Conservation (phyloP, 2,797 vertebrate species). For the Amblyraja radiata region DNA sequence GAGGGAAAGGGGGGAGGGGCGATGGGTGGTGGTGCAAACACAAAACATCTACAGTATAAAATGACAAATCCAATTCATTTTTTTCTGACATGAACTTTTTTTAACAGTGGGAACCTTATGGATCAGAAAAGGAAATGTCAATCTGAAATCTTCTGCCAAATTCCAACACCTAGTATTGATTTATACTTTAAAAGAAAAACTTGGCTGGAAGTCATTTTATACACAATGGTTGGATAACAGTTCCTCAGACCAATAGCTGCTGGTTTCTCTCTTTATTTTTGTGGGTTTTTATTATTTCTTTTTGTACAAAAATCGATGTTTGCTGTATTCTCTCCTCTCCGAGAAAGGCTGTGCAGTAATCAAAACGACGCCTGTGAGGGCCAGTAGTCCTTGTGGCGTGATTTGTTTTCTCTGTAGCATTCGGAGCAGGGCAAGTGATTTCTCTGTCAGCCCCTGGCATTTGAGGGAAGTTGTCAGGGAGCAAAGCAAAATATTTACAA, state of each 20-base stretch:
- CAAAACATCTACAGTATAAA: background rate
- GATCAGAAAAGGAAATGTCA: slow-evolving; percentile 19
- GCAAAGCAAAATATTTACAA: background rate
- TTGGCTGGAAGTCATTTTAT: slow-evolving; percentile 72
- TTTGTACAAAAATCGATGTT: slow-evolving; percentile 68
- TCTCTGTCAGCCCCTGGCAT: too few species aligned
- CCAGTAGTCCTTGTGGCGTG: background rate
- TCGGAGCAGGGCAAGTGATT: background rate
- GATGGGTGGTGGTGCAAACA: background rate
- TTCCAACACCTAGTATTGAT: slow-evolving; percentile 22
- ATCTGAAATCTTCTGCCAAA: slow-evolving; percentile 24
- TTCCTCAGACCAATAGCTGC: slow-evolving; percentile 91
- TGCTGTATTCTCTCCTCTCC: slow-evolving; percentile 52
- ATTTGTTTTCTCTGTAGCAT: background rate
- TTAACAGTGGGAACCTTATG: background rate
- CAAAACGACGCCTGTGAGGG: background rate
- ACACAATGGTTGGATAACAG: slow-evolving; percentile 61
- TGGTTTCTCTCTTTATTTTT: slow-evolving; percentile 72
- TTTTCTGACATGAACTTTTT: slow-evolving; percentile 4
- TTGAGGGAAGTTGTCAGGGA: background rate
- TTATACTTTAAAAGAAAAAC: slow-evolving; percentile 40
- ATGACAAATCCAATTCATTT: background rate
- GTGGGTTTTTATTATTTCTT: slow-evolving; percentile 58
- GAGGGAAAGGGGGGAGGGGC: background rate
- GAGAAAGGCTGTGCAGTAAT: slow-evolving; percentile 25